Evolutionary conservation across 2,888 invertebrate species (phyloP), one percentile per base, ranked within the genome.

Genomic region (Drosophila tanythrix): DNA sequence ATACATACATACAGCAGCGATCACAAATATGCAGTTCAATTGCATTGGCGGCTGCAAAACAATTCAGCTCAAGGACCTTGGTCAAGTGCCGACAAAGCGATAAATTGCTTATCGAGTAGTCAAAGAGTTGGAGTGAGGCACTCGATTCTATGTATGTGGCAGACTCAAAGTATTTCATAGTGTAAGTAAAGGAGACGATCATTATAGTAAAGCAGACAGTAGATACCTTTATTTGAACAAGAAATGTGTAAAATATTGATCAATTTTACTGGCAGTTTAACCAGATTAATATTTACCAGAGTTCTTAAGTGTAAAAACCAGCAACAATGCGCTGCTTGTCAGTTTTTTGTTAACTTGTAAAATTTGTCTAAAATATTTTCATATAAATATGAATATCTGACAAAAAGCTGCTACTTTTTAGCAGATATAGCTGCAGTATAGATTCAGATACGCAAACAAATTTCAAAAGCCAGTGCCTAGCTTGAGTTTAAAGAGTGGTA

Each of bases 31-130:
- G 89, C 90, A 90, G 89, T 83, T 90, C 91, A 84, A 89, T 91
- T 85, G 85, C 88, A 83, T 66, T 69, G 75, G 70, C 76, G 76
- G 78, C 76, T 83, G 83, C 76, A 76, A 74, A 56, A 78, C 79
- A 82, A 90, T 91, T 81, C 84, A 79, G 81, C 78, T 84, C 88
- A 91, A 91, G 91, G 91, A 91, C 89, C 89, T 84, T 70, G 60
- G 65, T 57, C 71, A 76, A 79, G 86, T 86, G 88, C 85, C 85
- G 85, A 86, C 85, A 86, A 86, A 86, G 88, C 74, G 68, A 57
- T 59, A 29, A 67, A 73, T 71, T 70, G 56, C 8, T 46, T 43
- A 50, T 27, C 18, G 21, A 31, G 29, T 31, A 40, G 56, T 40
- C 70, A 64, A 77, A 77, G 65, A 61, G 51, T 15, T 21, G 51